Evolutionary conservation across 2,113 vertebrate species (phyloP).

Genomic region (Sebastes schlegelii): DNA sequence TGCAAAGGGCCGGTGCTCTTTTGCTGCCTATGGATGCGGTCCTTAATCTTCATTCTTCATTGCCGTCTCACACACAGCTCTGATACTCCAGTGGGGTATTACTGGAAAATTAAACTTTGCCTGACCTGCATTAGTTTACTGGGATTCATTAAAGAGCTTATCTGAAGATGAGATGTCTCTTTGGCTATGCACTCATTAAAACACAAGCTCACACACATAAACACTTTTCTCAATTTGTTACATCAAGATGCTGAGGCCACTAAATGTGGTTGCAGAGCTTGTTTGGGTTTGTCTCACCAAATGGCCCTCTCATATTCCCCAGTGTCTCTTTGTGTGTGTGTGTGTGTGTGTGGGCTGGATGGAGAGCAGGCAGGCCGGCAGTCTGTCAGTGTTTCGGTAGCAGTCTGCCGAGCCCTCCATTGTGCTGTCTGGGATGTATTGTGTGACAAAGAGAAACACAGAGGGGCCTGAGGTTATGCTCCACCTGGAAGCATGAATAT

Average conservation of each 20-base stretch:
- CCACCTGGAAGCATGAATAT: constrained; percentile 69
- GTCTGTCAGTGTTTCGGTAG: constrained; percentile 67
- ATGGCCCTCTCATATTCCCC: constrained; percentile 53
- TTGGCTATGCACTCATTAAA: constrained; percentile 23
- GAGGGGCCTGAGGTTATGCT: constrained; percentile 58
- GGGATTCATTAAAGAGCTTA: constrained; percentile 37
- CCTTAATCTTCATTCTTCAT: constrained; percentile 23
- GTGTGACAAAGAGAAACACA: constrained; percentile 64
- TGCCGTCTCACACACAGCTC: constrained; percentile 27
- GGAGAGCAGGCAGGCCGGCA: constrained; percentile 54
- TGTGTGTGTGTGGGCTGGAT: constrained; percentile 30
- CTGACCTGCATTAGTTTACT: constrained; percentile 46
- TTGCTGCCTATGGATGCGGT: constrained; percentile 18
- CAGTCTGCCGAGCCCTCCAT: constrained; percentile 68
- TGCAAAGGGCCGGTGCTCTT: constrained; percentile 16
- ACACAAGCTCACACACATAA: constrained; percentile 24
- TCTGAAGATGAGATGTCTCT: constrained; percentile 27
- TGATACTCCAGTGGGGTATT: constrained; percentile 22
- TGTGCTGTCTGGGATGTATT: constrained; percentile 66
- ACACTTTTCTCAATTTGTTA: constrained; percentile 5
- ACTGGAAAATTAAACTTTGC: constrained; percentile 41
- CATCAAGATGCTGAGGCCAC: constrained; percentile 7
- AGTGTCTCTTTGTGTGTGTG: constrained; percentile 49
- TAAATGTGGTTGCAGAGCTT: constrained; percentile 43
- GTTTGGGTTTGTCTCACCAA: constrained; percentile 50